These are phyloP conservation scores for Dryadula phaetusa DNA, from an alignment of 2,888 invertebrate species.

Conservation along the genomic window DNA sequence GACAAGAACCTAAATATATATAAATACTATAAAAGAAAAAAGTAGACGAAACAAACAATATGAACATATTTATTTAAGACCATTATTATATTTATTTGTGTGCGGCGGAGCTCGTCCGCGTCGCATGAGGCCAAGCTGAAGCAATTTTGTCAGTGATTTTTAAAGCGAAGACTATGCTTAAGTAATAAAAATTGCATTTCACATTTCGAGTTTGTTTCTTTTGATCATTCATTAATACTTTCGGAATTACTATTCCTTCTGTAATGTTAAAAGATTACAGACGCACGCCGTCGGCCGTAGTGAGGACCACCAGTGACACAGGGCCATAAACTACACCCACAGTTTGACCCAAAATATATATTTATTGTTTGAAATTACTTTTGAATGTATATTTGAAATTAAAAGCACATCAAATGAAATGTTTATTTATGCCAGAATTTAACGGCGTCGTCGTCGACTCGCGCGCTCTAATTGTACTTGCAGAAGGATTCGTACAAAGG, in stretches of 20 bases:
- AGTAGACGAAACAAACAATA: not conserved
- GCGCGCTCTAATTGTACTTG: not conserved
- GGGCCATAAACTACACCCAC: too few relatives aligned
- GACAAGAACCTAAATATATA: slow-evolving; percentile 12
- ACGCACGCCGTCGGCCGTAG: too few relatives aligned
- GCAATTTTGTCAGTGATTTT: slow-evolving; percentile 58
- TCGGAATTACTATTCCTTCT: too few relatives aligned
- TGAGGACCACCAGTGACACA: too few relatives aligned
- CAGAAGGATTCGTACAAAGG: not conserved
- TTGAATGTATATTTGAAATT: too few relatives aligned
- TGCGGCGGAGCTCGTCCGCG: not conserved
- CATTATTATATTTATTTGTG: too few relatives aligned
- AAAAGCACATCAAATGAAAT: too few relatives aligned
- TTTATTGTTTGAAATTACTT: too few relatives aligned
- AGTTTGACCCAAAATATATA: too few relatives aligned
- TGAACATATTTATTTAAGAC: slow-evolving; percentile 4
- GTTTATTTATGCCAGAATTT: too few relatives aligned
- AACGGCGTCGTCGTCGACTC: too few relatives aligned
- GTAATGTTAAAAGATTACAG: too few relatives aligned
- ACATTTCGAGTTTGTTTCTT: slow-evolving; percentile 49
- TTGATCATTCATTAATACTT: slow-evolving; percentile 22
- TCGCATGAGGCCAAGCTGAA: not conserved
- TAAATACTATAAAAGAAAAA: not conserved
- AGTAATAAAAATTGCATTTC: slow-evolving; percentile 79
- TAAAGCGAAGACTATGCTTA: slow-evolving; percentile 71